Evolutionary conservation across 2,797 vertebrate genomes (phyloP).

Genomic region (Tokudaia tokunoshimensis): DNA sequence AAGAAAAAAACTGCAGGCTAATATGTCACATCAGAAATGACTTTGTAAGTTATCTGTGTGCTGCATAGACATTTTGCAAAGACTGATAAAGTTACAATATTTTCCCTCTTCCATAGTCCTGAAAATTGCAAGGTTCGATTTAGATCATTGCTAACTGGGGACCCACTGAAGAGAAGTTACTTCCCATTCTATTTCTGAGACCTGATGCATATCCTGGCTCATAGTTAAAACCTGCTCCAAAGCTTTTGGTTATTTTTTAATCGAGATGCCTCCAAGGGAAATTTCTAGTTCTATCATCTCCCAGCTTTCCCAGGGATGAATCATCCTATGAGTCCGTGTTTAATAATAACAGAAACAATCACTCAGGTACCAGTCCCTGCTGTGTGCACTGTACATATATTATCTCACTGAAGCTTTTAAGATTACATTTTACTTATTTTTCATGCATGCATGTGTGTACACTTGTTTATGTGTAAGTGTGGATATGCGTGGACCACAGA

Average conservation of each 20-base stretch:
- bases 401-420: not conserved
- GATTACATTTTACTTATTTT: not conserved
- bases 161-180: not conserved
- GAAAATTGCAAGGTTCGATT: constrained; percentile 18
- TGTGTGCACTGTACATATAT: not conserved
- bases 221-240: not conserved
- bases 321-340: not conserved
- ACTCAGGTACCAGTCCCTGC: not conserved
- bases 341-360: constrained; percentile 4
- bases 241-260: constrained; percentile 34
- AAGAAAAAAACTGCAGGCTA: not conserved
- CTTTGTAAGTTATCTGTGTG: constrained; percentile 7
- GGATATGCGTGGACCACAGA: not conserved
- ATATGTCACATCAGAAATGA: not conserved
- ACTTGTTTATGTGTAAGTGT: not conserved
- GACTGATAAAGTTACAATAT: not conserved
- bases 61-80: constrained; percentile 45
- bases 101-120: constrained; percentile 24
- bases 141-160: not conserved
- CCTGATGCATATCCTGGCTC: not conserved
- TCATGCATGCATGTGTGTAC: not conserved
- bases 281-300: not conserved
- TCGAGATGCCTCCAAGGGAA: not conserved
- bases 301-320: not conserved
- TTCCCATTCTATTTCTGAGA: not conserved